phyloP scores from a whole-genome alignment of 2,888 invertebrate genomes.

The Mythimna ferrago region DNA sequence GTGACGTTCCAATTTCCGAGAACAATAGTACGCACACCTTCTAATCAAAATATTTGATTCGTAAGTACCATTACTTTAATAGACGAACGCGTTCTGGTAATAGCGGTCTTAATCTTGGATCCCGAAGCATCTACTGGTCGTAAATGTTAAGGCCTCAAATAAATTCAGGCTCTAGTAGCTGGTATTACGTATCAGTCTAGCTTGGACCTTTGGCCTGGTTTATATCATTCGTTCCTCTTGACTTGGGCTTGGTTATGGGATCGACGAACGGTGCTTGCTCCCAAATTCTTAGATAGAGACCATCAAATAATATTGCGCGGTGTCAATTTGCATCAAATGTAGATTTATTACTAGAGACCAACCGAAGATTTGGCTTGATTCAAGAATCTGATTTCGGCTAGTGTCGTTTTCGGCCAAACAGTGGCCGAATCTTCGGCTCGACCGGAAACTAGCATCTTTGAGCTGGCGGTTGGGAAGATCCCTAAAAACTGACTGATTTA shows the following conservation, averaged over 20 bases:
- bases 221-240: slow-evolving; percentile 39
- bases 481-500: no score
- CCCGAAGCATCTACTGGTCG: slow-evolving; percentile 45
- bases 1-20: not conserved
- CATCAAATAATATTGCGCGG: slow-evolving; percentile 48
- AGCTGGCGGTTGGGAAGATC: no score
- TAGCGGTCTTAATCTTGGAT: slow-evolving; percentile 55
- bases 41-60: slow-evolving; percentile 45
- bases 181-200: slow-evolving; percentile 49
- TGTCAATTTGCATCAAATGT: slow-evolving; percentile 46
- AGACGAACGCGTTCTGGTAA: slow-evolving; percentile 45
- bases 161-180: slow-evolving; percentile 42
- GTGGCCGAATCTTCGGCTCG: no score
- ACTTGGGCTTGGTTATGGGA: slow-evolving; percentile 31
- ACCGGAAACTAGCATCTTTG: no score
- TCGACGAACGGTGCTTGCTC: slow-evolving; percentile 43
- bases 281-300: slow-evolving; percentile 48
- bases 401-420: no score
- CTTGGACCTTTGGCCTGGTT: slow-evolving; percentile 24
- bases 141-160: slow-evolving; percentile 42
- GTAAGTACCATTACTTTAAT: slow-evolving; percentile 43
- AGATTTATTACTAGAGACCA: slow-evolving; percentile 19
- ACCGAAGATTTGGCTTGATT: no score
- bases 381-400: no score
- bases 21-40: slow-evolving; percentile 22